These are phyloP conservation scores for Byasa hedistus DNA, from an alignment of 2,888 invertebrate genomes.

Conservation along the genomic window DNA sequence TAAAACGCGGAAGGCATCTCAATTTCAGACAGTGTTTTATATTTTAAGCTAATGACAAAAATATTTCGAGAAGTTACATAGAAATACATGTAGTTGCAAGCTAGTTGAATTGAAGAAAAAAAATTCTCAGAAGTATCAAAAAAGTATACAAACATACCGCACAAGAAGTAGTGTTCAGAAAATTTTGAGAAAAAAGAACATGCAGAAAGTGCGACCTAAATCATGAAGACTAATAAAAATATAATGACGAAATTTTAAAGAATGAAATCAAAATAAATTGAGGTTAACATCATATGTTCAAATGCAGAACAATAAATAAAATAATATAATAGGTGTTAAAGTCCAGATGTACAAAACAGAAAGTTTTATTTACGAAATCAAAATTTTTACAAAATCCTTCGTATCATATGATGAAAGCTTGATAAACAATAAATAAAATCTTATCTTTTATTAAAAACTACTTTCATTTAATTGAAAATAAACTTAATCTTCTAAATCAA, in stretches of 20 bases:
- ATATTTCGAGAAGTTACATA: background rate
- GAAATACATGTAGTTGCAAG: background rate
- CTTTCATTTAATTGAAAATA: slow-evolving; percentile 8
- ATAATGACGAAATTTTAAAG: background rate
- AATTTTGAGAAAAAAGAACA: no score
- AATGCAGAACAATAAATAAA: background rate
- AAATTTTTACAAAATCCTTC: background rate
- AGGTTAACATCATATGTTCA: background rate
- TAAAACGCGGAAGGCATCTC: slow-evolving; percentile 37
- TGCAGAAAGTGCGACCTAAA: background rate
- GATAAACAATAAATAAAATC: background rate
- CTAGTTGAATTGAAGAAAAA: no score
- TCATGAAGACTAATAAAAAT: background rate
- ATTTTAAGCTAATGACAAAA: slow-evolving; percentile 16
- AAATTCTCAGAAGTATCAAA: no score
- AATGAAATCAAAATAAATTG: background rate
- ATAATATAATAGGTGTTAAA: background rate
- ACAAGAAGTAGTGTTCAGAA: no score
- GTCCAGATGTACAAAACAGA: background rate
- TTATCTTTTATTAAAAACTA: slow-evolving; percentile 11
- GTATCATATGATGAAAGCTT: background rate
- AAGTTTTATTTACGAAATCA: slow-evolving; percentile 1
- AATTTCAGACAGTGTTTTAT: slow-evolving; percentile 59
- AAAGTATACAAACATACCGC: no score
- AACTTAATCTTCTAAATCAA: slow-evolving; percentile 35